A percentile compares a stretch with the other conserved stretches of the same genome.
Conservation (phyloP, 2,797 vertebrate genomes). For the Cichlasoma orientale region DNA sequence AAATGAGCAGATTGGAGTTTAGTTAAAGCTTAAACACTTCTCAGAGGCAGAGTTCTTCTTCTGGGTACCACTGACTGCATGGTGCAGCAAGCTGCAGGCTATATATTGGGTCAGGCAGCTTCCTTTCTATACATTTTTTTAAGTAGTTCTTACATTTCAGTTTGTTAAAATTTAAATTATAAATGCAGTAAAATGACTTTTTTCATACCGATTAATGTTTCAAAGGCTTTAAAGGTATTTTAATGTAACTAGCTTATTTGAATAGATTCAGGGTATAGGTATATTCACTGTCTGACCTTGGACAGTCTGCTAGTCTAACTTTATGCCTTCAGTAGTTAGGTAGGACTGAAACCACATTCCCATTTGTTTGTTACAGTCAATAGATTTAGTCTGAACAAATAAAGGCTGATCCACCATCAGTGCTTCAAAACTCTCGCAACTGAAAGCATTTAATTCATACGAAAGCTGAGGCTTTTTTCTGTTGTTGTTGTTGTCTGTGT, state of each 20-base stretch:
- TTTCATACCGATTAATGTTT: background rate
- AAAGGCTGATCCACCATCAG: background rate
- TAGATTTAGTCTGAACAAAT: background rate
- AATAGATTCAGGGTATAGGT: background rate
- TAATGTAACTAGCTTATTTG: background rate
- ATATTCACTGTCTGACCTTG: background rate
- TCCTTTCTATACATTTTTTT: constrained; percentile 8
- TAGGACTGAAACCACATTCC: background rate
- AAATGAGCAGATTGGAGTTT: constrained; percentile 46
- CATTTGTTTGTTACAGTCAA: background rate
- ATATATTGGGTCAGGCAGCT: constrained; percentile 26
- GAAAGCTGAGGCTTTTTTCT: background rate
- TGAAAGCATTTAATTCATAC: background rate
- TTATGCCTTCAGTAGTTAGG: background rate
- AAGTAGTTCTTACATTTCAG: background rate
- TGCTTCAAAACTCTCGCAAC: background rate
- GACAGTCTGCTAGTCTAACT: background rate
- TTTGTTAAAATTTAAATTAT: background rate
- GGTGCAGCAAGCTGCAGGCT: constrained; percentile 10
- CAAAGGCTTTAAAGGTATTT: background rate
- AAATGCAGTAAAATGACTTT: background rate
- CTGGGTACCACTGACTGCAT: background rate
- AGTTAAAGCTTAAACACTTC: constrained; percentile 20
- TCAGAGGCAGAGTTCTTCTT: constrained; percentile 15
- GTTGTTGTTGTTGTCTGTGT: background rate